Base-by-base conservation (phyloP, 2,113 vertebrate species). In the Eleginops maclovinus region DNA sequence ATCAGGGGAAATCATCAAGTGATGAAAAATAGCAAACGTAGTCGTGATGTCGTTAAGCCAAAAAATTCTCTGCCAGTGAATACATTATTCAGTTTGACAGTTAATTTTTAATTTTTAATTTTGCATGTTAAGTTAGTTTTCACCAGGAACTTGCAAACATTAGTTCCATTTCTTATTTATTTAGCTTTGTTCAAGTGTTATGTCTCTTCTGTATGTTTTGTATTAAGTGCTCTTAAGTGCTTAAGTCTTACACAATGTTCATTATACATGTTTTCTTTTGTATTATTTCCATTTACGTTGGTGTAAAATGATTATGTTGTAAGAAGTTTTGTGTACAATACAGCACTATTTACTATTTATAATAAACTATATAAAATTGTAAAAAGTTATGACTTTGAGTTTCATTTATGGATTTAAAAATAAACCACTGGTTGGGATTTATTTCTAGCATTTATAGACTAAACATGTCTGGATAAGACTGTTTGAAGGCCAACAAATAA, bases 301-400 rank as follows among this genome's bases (percentile, higher is more conserved):
- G 75, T 60, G 75, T 93, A 83, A 88, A 88, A 83, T 87, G 49
- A 86, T 91, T 92, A 91, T 91, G 85, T 90, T 89, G 89, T 82
- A 91, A 91, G 82, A 90, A 69, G 81, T 90, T 92, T 89, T 90
- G 88, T 95, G 93, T 95, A 90, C 91, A 94, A 92, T 93, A 92
- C 94, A 95, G 93, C 94, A 94, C 93, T 94, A 95, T 95, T 94
- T 94, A 94, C 94, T 95, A 95, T 95, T 95, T 95, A 95, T 95
- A 94, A 94, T 92, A 94, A 95, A 93, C 55, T 89, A 86, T 89
- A 76, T 82, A 58, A 89, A 91, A 94, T 92, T 59, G n/a, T 28
- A 70, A 17, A 68, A 41, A 14, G 41, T 72, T 71, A n/a, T 64
- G 80, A 26, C 17, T 77, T 49, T 73, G 61, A 63, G 22, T 82